Conservation (phyloP, 1,140 invertebrate genomes). For the Apis dorsata region DNA sequence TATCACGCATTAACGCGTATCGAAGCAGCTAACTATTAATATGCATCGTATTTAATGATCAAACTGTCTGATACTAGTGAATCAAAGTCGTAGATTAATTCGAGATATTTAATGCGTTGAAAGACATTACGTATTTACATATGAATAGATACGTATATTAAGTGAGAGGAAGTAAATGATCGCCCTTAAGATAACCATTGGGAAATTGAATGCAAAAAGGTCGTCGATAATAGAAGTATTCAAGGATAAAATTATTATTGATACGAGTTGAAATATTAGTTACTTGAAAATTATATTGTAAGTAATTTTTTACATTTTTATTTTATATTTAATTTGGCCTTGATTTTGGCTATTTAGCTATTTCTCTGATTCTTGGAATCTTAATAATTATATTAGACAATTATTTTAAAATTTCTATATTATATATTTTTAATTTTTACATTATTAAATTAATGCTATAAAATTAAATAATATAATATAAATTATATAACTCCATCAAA, state of each 20-base stretch:
- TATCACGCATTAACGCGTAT: constrained; percentile 33
- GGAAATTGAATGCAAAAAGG: not conserved
- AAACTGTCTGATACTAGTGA: constrained; percentile 40
- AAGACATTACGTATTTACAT: constrained; percentile 41
- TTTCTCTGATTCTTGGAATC: too few relatives aligned
- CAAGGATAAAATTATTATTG: not conserved
- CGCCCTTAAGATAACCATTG: not conserved
- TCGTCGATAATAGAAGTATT: not conserved
- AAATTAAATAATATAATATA: too few relatives aligned
- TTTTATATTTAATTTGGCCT: too few relatives aligned
- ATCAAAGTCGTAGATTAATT: constrained; percentile 42
- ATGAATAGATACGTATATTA: constrained; percentile 28
- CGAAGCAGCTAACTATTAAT: constrained; percentile 33
- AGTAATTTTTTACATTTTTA: too few relatives aligned
- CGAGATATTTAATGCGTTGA: constrained; percentile 25
- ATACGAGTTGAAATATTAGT: not conserved
- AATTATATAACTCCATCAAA: too few relatives aligned
- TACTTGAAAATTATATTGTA: too few relatives aligned
- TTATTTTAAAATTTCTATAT: too few relatives aligned
- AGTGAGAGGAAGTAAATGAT: not conserved
- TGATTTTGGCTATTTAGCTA: too few relatives aligned
- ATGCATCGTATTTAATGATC: constrained; percentile 43
- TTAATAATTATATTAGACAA: too few relatives aligned
- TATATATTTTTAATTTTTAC: too few relatives aligned
- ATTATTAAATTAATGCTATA: too few relatives aligned